Conservation (phyloP, 2,888 invertebrate species). For the Conchocele bisecta region DNA sequence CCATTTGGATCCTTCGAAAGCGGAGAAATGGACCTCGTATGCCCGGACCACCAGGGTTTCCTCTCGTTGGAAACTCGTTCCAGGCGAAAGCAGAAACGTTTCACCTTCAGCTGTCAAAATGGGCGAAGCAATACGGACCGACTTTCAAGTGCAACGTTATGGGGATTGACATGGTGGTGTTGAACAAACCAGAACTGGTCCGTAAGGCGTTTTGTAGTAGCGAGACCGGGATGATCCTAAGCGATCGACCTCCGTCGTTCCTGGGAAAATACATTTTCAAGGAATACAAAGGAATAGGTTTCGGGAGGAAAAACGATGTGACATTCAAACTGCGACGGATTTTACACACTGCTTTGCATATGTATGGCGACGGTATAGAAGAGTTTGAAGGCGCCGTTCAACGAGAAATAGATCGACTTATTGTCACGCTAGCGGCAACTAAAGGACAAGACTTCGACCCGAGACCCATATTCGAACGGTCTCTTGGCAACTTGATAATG, state of each 20-base stretch:
- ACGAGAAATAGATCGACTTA: not conserved
- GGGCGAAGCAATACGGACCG: not conserved
- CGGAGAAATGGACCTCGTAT: too few species aligned
- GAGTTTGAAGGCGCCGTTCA: not conserved
- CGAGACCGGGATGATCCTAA: not conserved
- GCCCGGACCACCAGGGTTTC: not conserved
- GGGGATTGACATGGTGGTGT: not conserved
- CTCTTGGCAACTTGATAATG: not conserved
- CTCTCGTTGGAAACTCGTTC: not conserved
- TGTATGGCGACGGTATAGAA: not conserved
- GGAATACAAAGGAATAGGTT: not conserved
- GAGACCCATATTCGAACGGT: not conserved
- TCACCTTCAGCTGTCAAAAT: not conserved
- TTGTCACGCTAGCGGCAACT: not conserved
- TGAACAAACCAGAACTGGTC: not conserved
- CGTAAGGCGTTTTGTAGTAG: not conserved
- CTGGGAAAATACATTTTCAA: not conserved
- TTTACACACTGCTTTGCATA: not conserved
- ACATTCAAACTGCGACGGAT: not conserved
- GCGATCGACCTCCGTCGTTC: not conserved
- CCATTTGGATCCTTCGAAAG: too few species aligned
- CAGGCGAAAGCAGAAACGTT: not conserved
- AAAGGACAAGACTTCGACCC: not conserved
- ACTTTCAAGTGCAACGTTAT: not conserved
- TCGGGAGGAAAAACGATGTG: not conserved